Evolutionary conservation across 2,797 vertebrate genomes (phyloP), one percentile per base, ranked within the genome.

Genomic region (Nyctalus aviator): DNA sequence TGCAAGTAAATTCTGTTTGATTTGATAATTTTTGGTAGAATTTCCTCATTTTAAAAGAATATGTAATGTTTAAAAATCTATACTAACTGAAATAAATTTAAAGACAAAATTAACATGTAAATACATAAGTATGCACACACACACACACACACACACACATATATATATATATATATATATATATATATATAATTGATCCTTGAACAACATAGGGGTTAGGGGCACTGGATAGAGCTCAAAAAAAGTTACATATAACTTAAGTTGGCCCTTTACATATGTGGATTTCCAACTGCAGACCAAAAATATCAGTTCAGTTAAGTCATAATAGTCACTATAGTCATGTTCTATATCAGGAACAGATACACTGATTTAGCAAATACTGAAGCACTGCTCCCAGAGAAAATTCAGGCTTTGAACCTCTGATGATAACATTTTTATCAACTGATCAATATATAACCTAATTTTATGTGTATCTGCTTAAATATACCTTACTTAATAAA

Each of bases 91-190:
- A 84, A 57, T 30, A 82, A 30, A 83, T 76, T 84, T 25, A 41
- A 77, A 64, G 35, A 79, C 55, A 25, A 59, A 76, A 15, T 66
- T 46, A 35, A 21, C 73, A 44, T 32, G 0, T 9, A 62, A 13
- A 32, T 44, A 25, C 48, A 32, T 76, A 8, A 15, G 9, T 83
- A 32, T 84, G 6, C 71, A n/a, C n/a, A 1, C 13, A 6, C 30
- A 3, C 48, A 8, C 69, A 68, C 78, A 37, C 0, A 4, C 9
- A 46, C 0, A 6, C 17, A 46, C 0, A 8, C 8, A 32, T n/a
- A 69, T 3, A 50, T 55, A 30, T 8, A 25, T 0, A 48, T 37
- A 91, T 46, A 64, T 37, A 37, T 37, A 37, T 37, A 37, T 37
- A 37, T 5, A 37, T 37, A 37, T 37, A 91, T 44, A 81, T 17